A percentile compares a stretch with the other conserved stretches of the same genome.
These are phyloP conservation scores for Oostethus manadensis DNA, from an alignment of 2,113 vertebrate species.

Conservation along the genomic window DNA sequence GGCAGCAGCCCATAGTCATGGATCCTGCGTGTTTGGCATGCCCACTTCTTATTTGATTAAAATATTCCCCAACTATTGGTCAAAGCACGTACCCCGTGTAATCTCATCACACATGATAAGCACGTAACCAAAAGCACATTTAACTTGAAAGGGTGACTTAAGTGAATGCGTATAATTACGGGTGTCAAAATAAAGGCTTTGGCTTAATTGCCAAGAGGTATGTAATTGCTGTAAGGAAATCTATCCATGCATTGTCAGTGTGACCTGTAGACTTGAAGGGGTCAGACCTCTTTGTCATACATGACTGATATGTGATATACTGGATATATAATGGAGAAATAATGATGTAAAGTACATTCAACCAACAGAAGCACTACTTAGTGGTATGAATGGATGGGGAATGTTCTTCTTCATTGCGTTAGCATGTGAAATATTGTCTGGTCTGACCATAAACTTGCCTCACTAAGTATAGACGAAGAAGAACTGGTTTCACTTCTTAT, in stretches of 20 bases:
- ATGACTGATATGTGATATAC: too few species aligned
- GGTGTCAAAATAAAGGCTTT: too few species aligned
- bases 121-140: conserved; percentile 71
- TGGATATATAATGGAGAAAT: too few species aligned
- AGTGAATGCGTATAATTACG: conserved; percentile 62
- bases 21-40: conserved; percentile 70
- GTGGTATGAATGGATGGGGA: too few species aligned
- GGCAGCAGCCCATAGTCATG: conserved; percentile 32
- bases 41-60: conserved; percentile 65
- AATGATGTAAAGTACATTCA: too few species aligned
- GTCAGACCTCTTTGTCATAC: too few species aligned
- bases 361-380: too few species aligned
- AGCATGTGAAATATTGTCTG: too few species aligned
- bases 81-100: conserved; percentile 59
- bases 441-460: conserved; percentile 21
- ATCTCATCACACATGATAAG: conserved; percentile 63
- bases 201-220: conserved; percentile 52
- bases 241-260: conserved; percentile 26
- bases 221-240: conserved; percentile 67
- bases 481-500: conserved; percentile 58
- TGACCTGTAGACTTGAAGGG: too few species aligned
- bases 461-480: conserved; percentile 10
- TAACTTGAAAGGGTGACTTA: conserved; percentile 63
- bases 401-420: too few species aligned
- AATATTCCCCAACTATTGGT: conserved; percentile 57